phyloP scores from a whole-genome alignment of 2,888 invertebrate genomes.

The Oeneis ivallda region DNA sequence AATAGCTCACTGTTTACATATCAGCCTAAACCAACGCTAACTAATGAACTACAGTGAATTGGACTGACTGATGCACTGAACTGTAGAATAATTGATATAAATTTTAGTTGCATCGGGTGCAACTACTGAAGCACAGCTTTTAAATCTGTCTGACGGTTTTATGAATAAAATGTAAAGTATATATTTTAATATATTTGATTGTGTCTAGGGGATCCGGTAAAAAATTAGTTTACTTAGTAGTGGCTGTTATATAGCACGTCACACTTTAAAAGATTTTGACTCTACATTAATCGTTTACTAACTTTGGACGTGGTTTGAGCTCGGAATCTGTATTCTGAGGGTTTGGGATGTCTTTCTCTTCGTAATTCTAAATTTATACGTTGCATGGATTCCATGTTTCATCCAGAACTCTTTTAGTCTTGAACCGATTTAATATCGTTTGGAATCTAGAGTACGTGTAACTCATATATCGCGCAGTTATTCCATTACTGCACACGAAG shows the following conservation, averaged over 20 bases:
- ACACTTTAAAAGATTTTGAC: no score
- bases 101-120: conserved; percentile 10
- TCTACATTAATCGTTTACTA: no score
- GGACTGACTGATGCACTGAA: conserved; percentile 25
- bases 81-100: conserved; percentile 18
- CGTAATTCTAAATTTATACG: not conserved
- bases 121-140: conserved; percentile 5
- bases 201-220: no score
- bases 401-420: not conserved
- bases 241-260: no score
- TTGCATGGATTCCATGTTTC: not conserved
- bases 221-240: no score
- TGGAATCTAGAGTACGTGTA: not conserved
- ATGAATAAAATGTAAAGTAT: not conserved
- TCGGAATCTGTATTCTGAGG: no score
- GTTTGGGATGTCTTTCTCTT: not conserved
- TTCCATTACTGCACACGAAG: conserved; percentile 20
- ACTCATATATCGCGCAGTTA: conserved; percentile 9
- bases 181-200: no score
- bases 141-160: not conserved
- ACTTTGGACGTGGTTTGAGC: no score
- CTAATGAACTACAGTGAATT: conserved; percentile 37
- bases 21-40: conserved; percentile 56
- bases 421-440: conserved; percentile 4
- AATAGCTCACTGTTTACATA: conserved; percentile 67